Evolutionary conservation across 2,888 invertebrate species (phyloP), one percentile per base, ranked within the genome.

Genomic region (Drosophila kuntzei): DNA sequence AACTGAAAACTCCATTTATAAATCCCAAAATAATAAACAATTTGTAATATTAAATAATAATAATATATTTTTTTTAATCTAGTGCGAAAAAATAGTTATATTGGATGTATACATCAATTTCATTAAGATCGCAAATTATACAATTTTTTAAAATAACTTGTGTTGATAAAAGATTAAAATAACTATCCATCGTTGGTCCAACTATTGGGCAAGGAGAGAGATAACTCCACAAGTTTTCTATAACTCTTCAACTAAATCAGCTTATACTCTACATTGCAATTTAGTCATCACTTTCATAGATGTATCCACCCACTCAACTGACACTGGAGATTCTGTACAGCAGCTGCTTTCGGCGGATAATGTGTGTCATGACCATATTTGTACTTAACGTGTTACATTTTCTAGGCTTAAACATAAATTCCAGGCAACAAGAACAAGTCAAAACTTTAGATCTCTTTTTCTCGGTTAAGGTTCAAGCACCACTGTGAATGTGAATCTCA

Each of bases 361-460:
- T 66, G 62, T 87, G 69, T 79, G 82, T 53, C 79, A 81, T 76
- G 87, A 66, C 87, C 82, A 79, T 84, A 84, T 77, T 74, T 49
- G 80, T 49, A 47, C 29, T 11, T 63, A 61, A 74, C 75, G 71
- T 85, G 82, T 65, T 82, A 73, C 67, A 65, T 68, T 73, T 79
- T 66, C 57, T 9, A 57, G 49, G n/a, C 36, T 16, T 32, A 66
- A 68, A 47, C 55, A 22, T 37, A 58, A 32, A 55, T 57, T 7
- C 46, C 12, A 55, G 54, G 22, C 32, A 68, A 50, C 14, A 43
- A 57, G 46, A 44, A 68, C 46, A 54, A 36, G 54, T 34, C 36
- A 8, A 47, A 66, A 29, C 37, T 46, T 12, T 43, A 11, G 43
- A 12, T 22, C 16, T 25, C 11, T 46, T 18, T 39, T 11, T 1